Conservation (phyloP, 2,113 vertebrate genomes). For the Potamarius usumacintae region DNA sequence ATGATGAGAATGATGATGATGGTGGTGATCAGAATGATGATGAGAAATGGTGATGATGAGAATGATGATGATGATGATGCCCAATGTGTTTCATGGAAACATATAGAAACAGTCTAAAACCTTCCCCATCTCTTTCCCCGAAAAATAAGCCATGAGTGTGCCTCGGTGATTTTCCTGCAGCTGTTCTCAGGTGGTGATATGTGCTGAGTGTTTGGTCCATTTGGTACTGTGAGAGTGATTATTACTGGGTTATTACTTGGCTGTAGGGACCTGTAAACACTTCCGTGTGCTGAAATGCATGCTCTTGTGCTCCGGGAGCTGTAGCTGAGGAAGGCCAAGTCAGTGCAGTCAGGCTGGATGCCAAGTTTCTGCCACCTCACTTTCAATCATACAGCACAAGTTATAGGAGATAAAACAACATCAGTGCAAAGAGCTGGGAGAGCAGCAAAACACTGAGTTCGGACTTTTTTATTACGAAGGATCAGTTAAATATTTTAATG, state of each 20-base stretch:
- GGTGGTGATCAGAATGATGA: too few species aligned
- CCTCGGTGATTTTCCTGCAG: not conserved
- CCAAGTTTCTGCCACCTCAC: not conserved
- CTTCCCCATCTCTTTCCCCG: not conserved
- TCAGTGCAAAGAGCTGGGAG: not conserved
- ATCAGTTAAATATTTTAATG: not conserved
- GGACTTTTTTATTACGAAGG: not conserved
- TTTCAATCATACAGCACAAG: not conserved
- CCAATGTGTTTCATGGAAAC: not conserved
- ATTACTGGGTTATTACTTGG: not conserved
- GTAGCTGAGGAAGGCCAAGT: slow-evolving; percentile 1
- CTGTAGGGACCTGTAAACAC: not conserved
- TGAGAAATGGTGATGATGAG: not conserved
- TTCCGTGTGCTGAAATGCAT: not conserved
- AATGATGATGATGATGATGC: not conserved
- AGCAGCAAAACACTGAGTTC: not conserved
- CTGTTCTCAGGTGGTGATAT: not conserved
- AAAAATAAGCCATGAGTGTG: not conserved
- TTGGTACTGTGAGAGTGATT: not conserved
- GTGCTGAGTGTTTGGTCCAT: not conserved
- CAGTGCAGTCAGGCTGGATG: not conserved
- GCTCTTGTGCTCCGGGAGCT: not conserved
- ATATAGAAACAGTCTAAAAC: slow-evolving; percentile 1
- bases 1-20: not conserved
- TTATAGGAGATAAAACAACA: not conserved